Conservation (phyloP, 2,888 invertebrate species). For the Orgyia antiqua region DNA sequence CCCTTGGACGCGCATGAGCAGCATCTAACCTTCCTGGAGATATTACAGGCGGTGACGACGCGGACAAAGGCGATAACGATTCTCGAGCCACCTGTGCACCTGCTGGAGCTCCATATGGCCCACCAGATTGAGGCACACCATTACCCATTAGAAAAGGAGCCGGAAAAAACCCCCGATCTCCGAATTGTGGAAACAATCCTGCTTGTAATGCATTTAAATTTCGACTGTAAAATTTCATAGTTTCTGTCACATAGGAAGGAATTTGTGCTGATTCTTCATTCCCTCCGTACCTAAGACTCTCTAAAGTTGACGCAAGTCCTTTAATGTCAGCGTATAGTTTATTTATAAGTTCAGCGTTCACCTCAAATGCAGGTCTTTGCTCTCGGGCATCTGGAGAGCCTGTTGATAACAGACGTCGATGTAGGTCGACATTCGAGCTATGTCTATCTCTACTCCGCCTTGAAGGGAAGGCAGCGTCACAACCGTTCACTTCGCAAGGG, state of each 20-base stretch:
- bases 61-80: constrained; percentile 68
- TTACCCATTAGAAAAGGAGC: constrained; percentile 65
- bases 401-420: constrained; percentile 71
- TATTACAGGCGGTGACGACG: constrained; percentile 69
- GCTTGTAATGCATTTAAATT: constrained; percentile 64
- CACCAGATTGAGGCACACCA: constrained; percentile 48
- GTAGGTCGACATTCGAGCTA: constrained; percentile 77
- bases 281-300: constrained; percentile 79
- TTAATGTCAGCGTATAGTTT: constrained; percentile 88
- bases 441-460: constrained; percentile 82
- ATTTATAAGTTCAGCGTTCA: constrained; percentile 89
- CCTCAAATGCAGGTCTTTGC: constrained; percentile 75
- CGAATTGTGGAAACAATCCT: constrained; percentile 62
- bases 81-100: constrained; percentile 62
- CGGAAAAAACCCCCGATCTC: constrained; percentile 64
- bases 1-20: constrained; percentile 60
- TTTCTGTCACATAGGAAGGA: constrained; percentile 68
- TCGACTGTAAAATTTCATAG: constrained; percentile 72
- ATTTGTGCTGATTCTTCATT: constrained; percentile 62
- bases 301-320: constrained; percentile 77
- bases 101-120: constrained; percentile 59
- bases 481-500: constrained; percentile 92
- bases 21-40: constrained; percentile 68
- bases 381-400: constrained; percentile 71
- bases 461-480: constrained; percentile 94